Conservation (phyloP, 2,113 vertebrate species). For the Dasyurus viverrinus region DNA sequence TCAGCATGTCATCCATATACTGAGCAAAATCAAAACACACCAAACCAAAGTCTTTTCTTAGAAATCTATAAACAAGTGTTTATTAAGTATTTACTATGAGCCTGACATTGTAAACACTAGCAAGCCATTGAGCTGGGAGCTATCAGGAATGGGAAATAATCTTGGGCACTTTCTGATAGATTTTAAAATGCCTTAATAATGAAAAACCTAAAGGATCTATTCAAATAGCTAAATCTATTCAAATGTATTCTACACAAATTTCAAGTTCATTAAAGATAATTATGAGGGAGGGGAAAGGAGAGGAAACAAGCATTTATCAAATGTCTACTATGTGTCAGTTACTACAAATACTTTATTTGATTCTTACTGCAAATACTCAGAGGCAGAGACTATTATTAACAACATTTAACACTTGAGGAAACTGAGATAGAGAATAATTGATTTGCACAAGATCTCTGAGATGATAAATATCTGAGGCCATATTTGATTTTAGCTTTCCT, state of each 20-base stretch:
- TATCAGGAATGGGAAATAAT: neutral
- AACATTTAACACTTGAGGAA: neutral
- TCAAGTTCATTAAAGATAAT: neutral
- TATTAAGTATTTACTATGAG: neutral
- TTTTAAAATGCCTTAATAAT: neutral
- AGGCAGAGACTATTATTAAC: neutral
- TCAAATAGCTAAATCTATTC: neutral
- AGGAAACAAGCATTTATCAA: neutral
- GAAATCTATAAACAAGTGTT: neutral
- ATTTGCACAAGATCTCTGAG: neutral
- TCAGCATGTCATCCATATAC: neutral
- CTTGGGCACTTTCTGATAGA: neutral
- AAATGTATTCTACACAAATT: neutral
- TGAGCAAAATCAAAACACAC: neutral
- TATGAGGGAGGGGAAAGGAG: neutral
- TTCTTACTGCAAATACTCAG: neutral
- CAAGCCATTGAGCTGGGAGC: neutral
- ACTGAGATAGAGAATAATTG: neutral
- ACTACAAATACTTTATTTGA: neutral
- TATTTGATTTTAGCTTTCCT: neutral
- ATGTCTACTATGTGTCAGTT: neutral
- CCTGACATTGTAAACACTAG: neutral
- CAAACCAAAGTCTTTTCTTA: neutral
- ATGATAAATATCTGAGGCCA: neutral
- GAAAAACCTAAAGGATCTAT: neutral